These are phyloP conservation scores for Lanius collurio DNA, from an alignment of 2,113 vertebrate genomes.

Conservation along the genomic window DNA sequence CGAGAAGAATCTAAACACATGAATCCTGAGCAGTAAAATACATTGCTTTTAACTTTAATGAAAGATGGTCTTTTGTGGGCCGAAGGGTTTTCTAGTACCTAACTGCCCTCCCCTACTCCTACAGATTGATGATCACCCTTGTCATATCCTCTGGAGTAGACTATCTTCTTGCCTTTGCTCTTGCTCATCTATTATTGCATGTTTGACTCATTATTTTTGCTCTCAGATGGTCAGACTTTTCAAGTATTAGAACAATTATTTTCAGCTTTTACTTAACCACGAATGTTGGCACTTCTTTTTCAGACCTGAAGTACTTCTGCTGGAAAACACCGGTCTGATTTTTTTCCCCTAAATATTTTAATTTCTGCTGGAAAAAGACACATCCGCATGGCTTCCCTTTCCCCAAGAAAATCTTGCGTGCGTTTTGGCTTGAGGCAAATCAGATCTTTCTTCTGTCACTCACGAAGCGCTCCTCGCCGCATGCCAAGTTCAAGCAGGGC, in stretches of 20 bases:
- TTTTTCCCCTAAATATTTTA: neutral
- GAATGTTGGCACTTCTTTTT: accelerated
- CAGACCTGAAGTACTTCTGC: neutral
- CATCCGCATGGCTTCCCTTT: accelerated
- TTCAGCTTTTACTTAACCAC: neutral
- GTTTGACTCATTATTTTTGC: neutral
- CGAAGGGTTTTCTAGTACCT: neutral
- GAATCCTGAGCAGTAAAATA: neutral
- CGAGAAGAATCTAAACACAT: neutral
- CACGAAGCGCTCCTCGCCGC: accelerated
- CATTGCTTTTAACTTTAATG: neutral
- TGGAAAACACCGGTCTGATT: neutral
- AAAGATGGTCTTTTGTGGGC: neutral
- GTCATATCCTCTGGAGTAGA: accelerated
- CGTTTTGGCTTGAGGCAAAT: accelerated
- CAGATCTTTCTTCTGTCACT: neutral
- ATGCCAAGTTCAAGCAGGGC: neutral
- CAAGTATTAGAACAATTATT: neutral
- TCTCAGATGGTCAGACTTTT: neutral
- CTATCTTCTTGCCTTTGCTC: neutral
- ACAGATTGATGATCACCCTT: neutral
- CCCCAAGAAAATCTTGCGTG: neutral
- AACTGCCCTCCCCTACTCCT: neutral
- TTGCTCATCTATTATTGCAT: neutral
- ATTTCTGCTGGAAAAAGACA: neutral